Conservation (phyloP, 2,797 vertebrate species). For the Loriculus beryllinus region DNA sequence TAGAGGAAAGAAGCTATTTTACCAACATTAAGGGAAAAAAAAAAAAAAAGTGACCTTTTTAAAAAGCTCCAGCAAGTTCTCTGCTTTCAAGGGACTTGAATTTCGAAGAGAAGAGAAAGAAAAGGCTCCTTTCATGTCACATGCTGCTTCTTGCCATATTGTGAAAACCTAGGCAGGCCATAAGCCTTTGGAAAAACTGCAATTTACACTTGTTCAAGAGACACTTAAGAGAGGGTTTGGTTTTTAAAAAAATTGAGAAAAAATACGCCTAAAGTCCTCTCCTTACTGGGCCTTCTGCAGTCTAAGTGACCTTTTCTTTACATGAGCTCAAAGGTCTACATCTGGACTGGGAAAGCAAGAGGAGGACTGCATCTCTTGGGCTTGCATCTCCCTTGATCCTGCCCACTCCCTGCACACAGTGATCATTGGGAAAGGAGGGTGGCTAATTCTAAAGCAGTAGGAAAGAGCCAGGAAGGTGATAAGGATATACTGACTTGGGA, state of each 20-base stretch:
- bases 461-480: background rate
- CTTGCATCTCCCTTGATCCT: background rate
- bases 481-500: background rate
- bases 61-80: slow-evolving; percentile 5
- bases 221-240: background rate
- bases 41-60: background rate
- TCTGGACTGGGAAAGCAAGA: background rate
- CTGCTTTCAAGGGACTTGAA: slow-evolving; percentile 42
- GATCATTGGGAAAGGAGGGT: background rate
- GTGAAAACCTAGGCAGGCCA: slow-evolving; percentile 9
- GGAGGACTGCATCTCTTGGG: background rate
- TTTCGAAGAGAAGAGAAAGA: slow-evolving; percentile 8
- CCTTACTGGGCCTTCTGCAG: background rate
- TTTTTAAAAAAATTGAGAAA: background rate
- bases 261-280: background rate
- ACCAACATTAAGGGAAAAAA: background rate
- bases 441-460: background rate
- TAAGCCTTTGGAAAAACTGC: background rate
- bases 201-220: slow-evolving; percentile 4
- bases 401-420: background rate
- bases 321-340: background rate
- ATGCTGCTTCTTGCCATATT: background rate
- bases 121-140: background rate
- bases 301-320: background rate
- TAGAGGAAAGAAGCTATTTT: slow-evolving; percentile 4